These are phyloP conservation scores for Choloepus hoffmanni DNA, from an alignment of 2,113 vertebrate genomes.

Conservation along the genomic window DNA sequence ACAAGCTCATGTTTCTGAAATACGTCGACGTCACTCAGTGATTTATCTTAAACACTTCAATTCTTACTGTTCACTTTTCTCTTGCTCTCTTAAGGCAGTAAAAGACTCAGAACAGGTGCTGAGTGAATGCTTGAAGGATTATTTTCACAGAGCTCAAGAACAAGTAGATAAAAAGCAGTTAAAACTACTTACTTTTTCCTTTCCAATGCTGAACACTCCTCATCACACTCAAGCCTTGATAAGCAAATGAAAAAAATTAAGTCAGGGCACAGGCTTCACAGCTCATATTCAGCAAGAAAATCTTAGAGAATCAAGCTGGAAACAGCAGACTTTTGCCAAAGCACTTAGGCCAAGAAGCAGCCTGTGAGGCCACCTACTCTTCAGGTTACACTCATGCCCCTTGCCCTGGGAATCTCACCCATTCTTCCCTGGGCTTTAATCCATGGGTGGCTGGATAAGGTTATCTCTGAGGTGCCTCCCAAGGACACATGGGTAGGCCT, in stretches of 20 bases:
- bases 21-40: constrained; percentile 1
- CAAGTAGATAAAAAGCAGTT: neutral
- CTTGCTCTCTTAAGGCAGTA: neutral
- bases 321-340: neutral
- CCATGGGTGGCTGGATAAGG: neutral
- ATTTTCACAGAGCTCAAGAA: constrained; percentile 12
- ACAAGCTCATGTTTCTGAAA: constrained; percentile 47
- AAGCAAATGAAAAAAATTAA: constrained; percentile 72
- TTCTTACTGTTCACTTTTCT: constrained; percentile 12
- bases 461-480: neutral
- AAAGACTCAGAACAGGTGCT: neutral
- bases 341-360: neutral
- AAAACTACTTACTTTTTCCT: constrained; percentile 92
- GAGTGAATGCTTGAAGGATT: neutral
- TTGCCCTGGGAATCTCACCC: neutral
- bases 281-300: neutral
- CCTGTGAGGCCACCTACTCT: neutral
- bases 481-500: neutral
- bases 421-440: neutral
- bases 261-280: constrained; percentile 38
- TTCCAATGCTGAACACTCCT: constrained; percentile 95
- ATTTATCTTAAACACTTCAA: constrained; percentile 40
- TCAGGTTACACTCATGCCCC: neutral
- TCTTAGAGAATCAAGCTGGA: neutral
- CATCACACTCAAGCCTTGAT: constrained; percentile 95